Evolutionary conservation across 37 sponge, comb jelly and placozoan species (phyloP), one percentile per base, ranked within the genome.

Genomic region (Cliona cf. orientalis): DNA sequence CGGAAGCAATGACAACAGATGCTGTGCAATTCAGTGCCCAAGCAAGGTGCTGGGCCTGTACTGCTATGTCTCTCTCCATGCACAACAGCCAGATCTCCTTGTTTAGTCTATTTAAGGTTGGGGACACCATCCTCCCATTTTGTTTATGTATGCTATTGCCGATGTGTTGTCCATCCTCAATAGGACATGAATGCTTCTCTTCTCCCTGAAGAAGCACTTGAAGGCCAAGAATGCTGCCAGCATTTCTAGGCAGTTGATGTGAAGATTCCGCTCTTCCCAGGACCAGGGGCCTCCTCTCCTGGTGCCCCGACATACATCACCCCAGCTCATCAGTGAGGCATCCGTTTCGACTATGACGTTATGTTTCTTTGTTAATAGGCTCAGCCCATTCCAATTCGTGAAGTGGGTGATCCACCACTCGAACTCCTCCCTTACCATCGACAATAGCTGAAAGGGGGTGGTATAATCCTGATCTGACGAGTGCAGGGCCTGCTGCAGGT

Each of bases 191-290:
- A 64, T 11, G 56, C 42, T 57, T 40, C 31, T 53, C 72, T 31
- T 78, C 66, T 63, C 62, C 58, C 38, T 80, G 60, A 70, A 68
- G 61, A 69, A 90, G 43, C 38, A 38, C 42, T 78, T 59, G 35
- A 90, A 63, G 59, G 86, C 91, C 19, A 90, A 39, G 28, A 35
- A 31, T 2, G 66, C 81, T 59, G 81, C 90, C 23, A 79, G 71
- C 57, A 80, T 61, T 72, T 90, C 86, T 35, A 85, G 81, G 55
- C 71, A 66, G 69, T 90, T 90, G 59, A 90, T 90, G 77, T 90
- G 91, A 37, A 66, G 23, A 40, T 32, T 5, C 22, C n/a, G 17
- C 46, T 90, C 81, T 41, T 26, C 36, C 40, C 46, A 41, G 11
- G 90, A 65, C 90, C 90, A 89, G 3, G 71, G 84, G 2, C 90